Percentiles rank a stretch among this genome's conserved stretches.
Conservation (phyloP, 2,797 vertebrate species). For the Ctenosaura bakeri region DNA sequence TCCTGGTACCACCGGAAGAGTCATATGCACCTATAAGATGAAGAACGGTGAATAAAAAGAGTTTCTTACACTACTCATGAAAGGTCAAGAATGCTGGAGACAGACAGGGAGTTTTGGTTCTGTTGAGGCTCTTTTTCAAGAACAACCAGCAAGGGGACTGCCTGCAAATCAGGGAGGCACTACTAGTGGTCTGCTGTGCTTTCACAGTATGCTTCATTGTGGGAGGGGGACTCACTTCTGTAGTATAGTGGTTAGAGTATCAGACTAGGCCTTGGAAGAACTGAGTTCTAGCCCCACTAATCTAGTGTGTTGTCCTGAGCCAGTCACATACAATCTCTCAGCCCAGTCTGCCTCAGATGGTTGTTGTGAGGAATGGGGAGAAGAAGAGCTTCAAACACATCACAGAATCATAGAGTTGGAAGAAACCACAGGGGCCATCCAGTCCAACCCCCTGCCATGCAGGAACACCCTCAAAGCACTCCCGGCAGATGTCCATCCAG, state of each 20-base stretch:
- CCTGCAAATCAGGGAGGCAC: neutral
- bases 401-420: too few relatives aligned
- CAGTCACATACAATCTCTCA: neutral
- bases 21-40: neutral
- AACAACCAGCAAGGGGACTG: neutral
- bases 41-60: neutral
- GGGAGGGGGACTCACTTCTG: too few relatives aligned
- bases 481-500: too few relatives aligned
- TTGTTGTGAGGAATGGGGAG: neutral
- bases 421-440: too few relatives aligned
- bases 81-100: neutral
- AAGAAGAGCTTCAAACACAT: neutral
- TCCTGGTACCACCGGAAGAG: neutral
- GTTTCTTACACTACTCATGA: neutral
- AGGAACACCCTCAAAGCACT: too few relatives aligned
- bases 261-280: neutral
- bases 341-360: neutral
- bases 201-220: neutral
- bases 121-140: neutral
- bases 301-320: neutral
- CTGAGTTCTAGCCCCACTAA: neutral
- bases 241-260: neutral
- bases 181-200: neutral
- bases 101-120: neutral
- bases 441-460: too few relatives aligned